Evolutionary conservation across 2,888 invertebrate species (phyloP).

Genomic region (Hirtodrosophila duncani): DNA sequence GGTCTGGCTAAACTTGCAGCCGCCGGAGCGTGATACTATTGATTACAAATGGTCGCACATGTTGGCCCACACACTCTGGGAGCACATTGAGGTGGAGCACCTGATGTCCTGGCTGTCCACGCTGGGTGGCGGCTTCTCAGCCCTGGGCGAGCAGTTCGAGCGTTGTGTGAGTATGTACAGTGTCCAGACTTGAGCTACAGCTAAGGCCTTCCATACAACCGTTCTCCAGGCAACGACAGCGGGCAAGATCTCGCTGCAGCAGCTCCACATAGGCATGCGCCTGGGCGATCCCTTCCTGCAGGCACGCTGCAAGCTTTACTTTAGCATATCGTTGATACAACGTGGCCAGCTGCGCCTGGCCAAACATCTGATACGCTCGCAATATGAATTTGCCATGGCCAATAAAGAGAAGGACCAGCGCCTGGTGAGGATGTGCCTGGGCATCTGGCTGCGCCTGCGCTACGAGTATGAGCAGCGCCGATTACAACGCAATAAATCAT

Average conservation of each 20-base stretch:
- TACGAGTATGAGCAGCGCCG: slow-evolving; percentile 69
- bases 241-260: slow-evolving; percentile 90
- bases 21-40: slow-evolving; percentile 82
- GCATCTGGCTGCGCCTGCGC: slow-evolving; percentile 90
- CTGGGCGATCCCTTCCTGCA: slow-evolving; percentile 90
- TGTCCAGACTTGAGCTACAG: background rate
- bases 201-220: too few species aligned
- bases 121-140: slow-evolving; percentile 96
- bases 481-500: slow-evolving; percentile 1
- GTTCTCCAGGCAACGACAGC: slow-evolving; percentile 88
- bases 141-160: slow-evolving; percentile 91
- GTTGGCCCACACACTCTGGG: slow-evolving; percentile 80
- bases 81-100: slow-evolving; percentile 87
- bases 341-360: slow-evolving; percentile 84
- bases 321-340: slow-evolving; percentile 92
- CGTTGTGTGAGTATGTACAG: slow-evolving; percentile 82
- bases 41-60: slow-evolving; percentile 84
- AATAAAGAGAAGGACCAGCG: slow-evolving; percentile 80
- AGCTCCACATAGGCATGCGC: slow-evolving; percentile 88
- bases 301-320: slow-evolving; percentile 90
- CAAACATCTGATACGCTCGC: slow-evolving; percentile 81
- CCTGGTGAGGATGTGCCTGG: slow-evolving; percentile 89
- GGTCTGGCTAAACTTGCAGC: slow-evolving; percentile 79
- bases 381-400: slow-evolving; percentile 79
- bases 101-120: slow-evolving; percentile 97